Percentiles rank a stretch among this genome's conserved stretches.
phyloP scores from a whole-genome alignment of 2,797 vertebrate genomes.

The Sebastes trivittatus region DNA sequence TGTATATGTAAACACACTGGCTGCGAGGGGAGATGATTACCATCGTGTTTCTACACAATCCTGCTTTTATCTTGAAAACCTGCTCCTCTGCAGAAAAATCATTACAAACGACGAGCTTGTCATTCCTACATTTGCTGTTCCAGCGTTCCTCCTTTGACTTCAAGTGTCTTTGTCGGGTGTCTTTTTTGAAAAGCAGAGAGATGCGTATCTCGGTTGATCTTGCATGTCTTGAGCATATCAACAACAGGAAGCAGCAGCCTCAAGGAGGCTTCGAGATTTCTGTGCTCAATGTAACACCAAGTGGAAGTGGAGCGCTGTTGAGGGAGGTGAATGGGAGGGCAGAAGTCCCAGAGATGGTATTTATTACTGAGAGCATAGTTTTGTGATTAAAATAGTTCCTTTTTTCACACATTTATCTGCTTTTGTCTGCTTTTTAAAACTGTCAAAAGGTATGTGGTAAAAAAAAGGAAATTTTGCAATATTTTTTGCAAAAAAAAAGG shows the following conservation, averaged over 20 bases:
- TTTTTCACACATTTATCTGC: neutral
- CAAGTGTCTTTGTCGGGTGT: slow-evolving; percentile 18
- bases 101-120: neutral
- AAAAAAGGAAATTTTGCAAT: neutral
- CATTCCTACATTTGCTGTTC: slow-evolving; percentile 1
- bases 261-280: slow-evolving; percentile 35
- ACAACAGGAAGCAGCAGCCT: slow-evolving; percentile 55
- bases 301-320: slow-evolving; percentile 26
- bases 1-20: slow-evolving; percentile 2
- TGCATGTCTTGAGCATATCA: slow-evolving; percentile 46
- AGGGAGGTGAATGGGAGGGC: slow-evolving; percentile 55
- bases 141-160: slow-evolving; percentile 18
- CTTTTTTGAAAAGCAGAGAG: slow-evolving; percentile 56
- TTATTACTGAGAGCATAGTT: neutral
- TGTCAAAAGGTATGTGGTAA: neutral
- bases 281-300: slow-evolving; percentile 40
- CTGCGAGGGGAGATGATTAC: neutral
- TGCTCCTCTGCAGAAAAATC: slow-evolving; percentile 17
- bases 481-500: neutral
- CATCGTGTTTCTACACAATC: neutral
- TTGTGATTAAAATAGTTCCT: slow-evolving; percentile 2
- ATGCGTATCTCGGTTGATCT: slow-evolving; percentile 55
- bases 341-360: slow-evolving; percentile 18
- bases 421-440: neutral
- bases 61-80: slow-evolving; percentile 25